These are phyloP conservation scores for Orgyia antiqua DNA, from an alignment of 2,888 invertebrate species.

Conservation along the genomic window DNA sequence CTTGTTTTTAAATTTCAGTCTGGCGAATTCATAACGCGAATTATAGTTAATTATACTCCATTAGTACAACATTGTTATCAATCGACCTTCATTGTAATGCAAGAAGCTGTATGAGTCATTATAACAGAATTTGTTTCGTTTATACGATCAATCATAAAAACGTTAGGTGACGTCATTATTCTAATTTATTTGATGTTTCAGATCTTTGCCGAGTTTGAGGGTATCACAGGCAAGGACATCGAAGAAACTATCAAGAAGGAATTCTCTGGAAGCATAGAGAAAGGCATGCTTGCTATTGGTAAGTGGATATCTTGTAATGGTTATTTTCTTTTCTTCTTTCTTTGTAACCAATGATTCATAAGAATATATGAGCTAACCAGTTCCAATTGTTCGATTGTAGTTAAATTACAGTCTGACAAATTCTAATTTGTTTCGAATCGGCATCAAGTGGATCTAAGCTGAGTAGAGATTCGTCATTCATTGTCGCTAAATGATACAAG, in stretches of 20 bases:
- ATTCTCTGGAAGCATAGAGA: constrained; percentile 91
- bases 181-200: constrained; percentile 41
- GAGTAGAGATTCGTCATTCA: constrained; percentile 16
- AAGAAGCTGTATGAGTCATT: constrained; percentile 16
- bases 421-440: no score
- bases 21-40: no score
- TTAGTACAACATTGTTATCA: background rate
- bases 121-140: constrained; percentile 18
- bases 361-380: no score
- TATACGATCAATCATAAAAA: constrained; percentile 23
- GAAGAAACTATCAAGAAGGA: constrained; percentile 91
- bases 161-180: constrained; percentile 20
- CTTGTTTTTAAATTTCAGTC: no score
- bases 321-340: no score
- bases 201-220: constrained; percentile 91
- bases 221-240: constrained; percentile 88
- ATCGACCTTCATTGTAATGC: background rate
- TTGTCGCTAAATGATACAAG: constrained; percentile 26
- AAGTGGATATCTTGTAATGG: constrained; percentile 33
- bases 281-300: constrained; percentile 94
- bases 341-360: no score
- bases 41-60: no score
- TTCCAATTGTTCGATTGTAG: no score
- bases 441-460: constrained; percentile 8
- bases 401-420: background rate